These are phyloP conservation scores for Mimachlamys varia DNA, from an alignment of 2,888 invertebrate genomes.

Conservation along the genomic window DNA sequence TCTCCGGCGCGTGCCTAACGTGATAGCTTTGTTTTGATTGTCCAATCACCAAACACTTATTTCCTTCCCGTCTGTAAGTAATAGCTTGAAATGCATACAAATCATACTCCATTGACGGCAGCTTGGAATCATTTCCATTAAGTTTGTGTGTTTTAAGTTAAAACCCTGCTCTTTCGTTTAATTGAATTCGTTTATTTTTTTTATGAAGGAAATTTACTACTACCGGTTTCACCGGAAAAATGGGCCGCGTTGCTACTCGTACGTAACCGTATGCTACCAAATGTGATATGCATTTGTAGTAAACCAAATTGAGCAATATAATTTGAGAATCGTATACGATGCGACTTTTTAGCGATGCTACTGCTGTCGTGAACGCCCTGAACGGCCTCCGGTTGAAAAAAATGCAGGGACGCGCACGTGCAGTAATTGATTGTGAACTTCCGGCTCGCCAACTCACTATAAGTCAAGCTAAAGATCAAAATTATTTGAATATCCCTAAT, in stretches of 20 bases:
- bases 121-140: conserved; percentile 28
- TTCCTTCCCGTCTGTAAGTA: conserved; percentile 31
- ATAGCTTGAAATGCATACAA: conserved; percentile 4
- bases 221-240: conserved; percentile 17
- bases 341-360: not conserved
- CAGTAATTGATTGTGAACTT: not conserved
- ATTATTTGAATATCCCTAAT: not conserved
- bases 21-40: conserved; percentile 7
- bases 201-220: conserved; percentile 5
- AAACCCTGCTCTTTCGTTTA: not conserved
- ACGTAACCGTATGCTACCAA: not conserved
- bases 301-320: conserved; percentile 24
- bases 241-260: not conserved
- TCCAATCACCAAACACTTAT: not conserved
- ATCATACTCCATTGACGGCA: conserved; percentile 6
- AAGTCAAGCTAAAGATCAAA: not conserved
- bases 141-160: conserved; percentile 29
- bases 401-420: not conserved
- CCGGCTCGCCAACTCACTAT: not conserved
- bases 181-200: conserved; percentile 32
- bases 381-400: not conserved
- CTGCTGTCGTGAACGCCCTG: too few species aligned
- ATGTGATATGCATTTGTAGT: conserved; percentile 3
- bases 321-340: not conserved
- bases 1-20: not conserved